Evolutionary conservation across 1,140 invertebrate genomes (phyloP).

Genomic region (Callitettix versicolor): DNA sequence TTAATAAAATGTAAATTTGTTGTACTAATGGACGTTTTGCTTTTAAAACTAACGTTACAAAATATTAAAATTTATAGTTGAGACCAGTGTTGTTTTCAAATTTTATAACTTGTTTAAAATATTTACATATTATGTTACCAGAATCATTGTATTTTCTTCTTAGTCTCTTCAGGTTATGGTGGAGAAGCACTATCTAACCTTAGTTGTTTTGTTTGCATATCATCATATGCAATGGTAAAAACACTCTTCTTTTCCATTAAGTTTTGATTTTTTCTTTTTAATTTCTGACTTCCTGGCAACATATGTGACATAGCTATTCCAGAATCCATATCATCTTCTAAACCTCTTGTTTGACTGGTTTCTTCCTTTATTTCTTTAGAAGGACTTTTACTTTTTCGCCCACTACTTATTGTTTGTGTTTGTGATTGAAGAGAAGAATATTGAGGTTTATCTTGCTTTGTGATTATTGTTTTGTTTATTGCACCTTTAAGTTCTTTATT

Average conservation of each 20-base stretch:
- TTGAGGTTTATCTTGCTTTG: too few relatives aligned
- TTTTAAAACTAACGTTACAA: too few relatives aligned
- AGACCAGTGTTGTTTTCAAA: too few relatives aligned
- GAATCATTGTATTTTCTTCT: too few relatives aligned
- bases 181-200: conserved; percentile 23
- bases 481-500: not conserved
- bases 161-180: too few relatives aligned
- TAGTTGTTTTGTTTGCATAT: conserved; percentile 57
- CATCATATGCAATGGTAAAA: conserved; percentile 87
- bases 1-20: too few relatives aligned
- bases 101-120: too few relatives aligned
- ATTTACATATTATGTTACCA: too few relatives aligned
- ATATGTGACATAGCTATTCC: conserved; percentile 57
- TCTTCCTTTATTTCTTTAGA: conserved; percentile 22
- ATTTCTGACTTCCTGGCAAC: conserved; percentile 16
- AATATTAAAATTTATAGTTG: too few relatives aligned
- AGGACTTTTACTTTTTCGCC: conserved; percentile 10
- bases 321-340: conserved; percentile 59
- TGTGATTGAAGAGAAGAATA: too few relatives aligned
- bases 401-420: not conserved
- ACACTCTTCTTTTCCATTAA: conserved; percentile 84
- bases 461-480: too few relatives aligned
- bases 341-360: conserved; percentile 21
- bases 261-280: conserved; percentile 43
- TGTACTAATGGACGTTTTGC: too few relatives aligned